Evolutionary conservation across 2,113 vertebrate genomes (phyloP), one percentile per base, ranked within the genome.

Genomic region (Cephalopterus ornatus): DNA sequence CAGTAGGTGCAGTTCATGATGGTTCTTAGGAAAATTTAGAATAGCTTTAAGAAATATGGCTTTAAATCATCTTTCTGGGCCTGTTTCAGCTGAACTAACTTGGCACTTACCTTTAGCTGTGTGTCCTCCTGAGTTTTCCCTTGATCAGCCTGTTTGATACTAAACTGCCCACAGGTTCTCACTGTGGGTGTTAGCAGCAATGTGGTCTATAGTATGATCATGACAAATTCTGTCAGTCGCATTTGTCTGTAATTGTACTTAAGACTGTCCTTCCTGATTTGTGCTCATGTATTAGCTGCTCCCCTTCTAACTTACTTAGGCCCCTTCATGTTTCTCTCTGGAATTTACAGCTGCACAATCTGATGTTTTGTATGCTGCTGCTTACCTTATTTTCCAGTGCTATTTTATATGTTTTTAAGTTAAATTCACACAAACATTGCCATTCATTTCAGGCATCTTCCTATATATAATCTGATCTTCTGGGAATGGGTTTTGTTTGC

Each of bases 21-120:
- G 44, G 32, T 65, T 67, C 35, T 68, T 73, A 61, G 63, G 59
- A 41, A 83, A 78, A 74, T 66, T 37, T 75, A 52, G 75, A 44
- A 27, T 44, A 53, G 46, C 68, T 85, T 80, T 59, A 52, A 76
- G 63, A 91, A 88, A 76, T n/a, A 28, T 0, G 2, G 28, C 72
- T 97, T 94, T 73, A 91, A 92, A 70, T 96, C 59, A 86, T 70
- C 72, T 61, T 93, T 74, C 47, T 53, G 63, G 80, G 32, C n/a
- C 49, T 79, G 62, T 52, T 93, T 73, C 53, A 92, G 72, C 53
- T 70, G 71, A 85, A 65, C 53, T 88, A 86, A 85, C 72, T 59
- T 6, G 5, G 22, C 58, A 32, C 52, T 85, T 90, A n/a, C 33
- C 71, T 83, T 72, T 65, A 88, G 26, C 78, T 71, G 28, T 44